Evolutionary conservation across 2,797 vertebrate genomes (phyloP), one percentile per base, ranked within the genome.

Genomic region (Propithecus deckenii): DNA sequence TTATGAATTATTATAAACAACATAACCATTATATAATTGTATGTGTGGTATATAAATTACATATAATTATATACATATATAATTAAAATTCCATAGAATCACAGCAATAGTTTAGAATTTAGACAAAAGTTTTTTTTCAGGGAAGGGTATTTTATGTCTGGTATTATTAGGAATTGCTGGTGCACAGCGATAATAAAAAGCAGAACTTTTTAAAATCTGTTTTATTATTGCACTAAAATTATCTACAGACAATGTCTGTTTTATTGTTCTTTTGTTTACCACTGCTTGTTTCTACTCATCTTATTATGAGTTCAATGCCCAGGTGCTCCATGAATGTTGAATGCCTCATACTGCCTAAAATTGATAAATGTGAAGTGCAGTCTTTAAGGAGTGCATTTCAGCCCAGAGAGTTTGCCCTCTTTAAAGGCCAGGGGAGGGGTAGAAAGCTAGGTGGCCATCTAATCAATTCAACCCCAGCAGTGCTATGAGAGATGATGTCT

Each of bases 241-340:
- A 22, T 59, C 23, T 48, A 17, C 0, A 20, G 6, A 22, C 22
- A 11, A 14, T 1, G 0, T 25, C n/a, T 14, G 3, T 71, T 18
- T 23, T 46, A 2, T 7, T 76, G 13, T 28, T 81, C 14, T 22
- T 15, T 25, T 13, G 28, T 65, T n/a, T 5, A 41, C 18, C 38
- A 14, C 35, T 59, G 28, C n/a, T n/a, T 46, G 2, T 14, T n/a
- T 85, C 43, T 10, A n/a, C 38, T 89, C 22, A 1, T 22, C 23
- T 35, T 30, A 41, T 7, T n/a, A 65, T 2, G 15, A 15, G 20
- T 2, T 32, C 30, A 1, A 1, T 0, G 14, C 10, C 78, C 71
- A 67, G 74, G 28, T 57, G 55, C 48, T n/a, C 71, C 63, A 7
- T 8, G 32, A 28, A 28, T 6, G 38, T 7, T 4, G 13, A 75